A percentile compares a stretch with the other conserved stretches of the same genome.
Evolutionary conservation across 2,113 vertebrate species (phyloP).

Genomic region (Vulpes lagopus): DNA sequence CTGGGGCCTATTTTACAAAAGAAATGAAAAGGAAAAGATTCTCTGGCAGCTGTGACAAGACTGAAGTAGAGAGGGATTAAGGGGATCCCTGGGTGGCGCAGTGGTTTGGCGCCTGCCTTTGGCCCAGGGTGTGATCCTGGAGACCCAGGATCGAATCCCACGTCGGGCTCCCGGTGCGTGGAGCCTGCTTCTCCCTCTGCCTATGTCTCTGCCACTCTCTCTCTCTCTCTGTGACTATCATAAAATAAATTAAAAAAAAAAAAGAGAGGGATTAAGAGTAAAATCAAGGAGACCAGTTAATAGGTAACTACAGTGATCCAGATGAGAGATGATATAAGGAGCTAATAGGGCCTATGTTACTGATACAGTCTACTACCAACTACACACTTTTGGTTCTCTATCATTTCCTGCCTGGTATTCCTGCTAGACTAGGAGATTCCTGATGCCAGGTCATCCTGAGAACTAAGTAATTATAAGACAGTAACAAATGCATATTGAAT

Average conservation of each 20-base stretch:
- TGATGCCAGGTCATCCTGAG: background rate
- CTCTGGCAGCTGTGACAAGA: background rate
- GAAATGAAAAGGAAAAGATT: background rate
- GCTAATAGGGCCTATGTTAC: background rate
- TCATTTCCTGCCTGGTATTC: background rate
- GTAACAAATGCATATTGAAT: background rate
- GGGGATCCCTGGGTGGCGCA: no score
- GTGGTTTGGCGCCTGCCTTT: no score
- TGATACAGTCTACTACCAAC: background rate
- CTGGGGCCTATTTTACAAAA: background rate
- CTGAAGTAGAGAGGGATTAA: background rate
- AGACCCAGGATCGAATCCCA: no score
- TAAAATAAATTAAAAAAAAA: no score
- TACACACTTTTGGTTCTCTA: background rate
- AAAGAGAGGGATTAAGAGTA: background rate
- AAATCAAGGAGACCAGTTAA: background rate
- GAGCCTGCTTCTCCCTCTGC: no score
- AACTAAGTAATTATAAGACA: background rate
- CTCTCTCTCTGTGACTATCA: no score
- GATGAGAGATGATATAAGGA: background rate
- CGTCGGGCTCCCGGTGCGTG: no score
- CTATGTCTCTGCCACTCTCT: no score
- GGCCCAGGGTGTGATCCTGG: no score
- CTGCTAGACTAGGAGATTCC: background rate
- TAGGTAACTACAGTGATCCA: background rate